Conservation (phyloP, 1,140 invertebrate species). For the Protaetia brevitarsis region DNA sequence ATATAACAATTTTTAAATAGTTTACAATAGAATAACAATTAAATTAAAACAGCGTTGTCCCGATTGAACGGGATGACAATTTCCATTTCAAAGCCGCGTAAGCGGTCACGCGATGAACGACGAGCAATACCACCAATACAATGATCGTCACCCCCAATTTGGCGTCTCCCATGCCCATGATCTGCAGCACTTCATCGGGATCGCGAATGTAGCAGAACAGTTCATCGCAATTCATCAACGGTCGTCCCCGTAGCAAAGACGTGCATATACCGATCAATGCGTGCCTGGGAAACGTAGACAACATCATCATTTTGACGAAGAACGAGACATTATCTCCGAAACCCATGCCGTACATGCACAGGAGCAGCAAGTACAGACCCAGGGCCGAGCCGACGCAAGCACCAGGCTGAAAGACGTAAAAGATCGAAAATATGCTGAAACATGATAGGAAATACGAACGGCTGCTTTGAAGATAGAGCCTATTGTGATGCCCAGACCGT, state of each 20-base stretch:
- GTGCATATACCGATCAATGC: slow-evolving; percentile 55
- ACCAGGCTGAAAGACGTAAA: neutral
- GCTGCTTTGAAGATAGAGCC: neutral
- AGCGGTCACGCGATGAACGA: slow-evolving; percentile 34
- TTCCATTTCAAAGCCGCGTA: slow-evolving; percentile 33
- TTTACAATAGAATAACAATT: too few relatives aligned
- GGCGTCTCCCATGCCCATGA: slow-evolving; percentile 38
- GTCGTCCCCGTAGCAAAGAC: slow-evolving; percentile 54
- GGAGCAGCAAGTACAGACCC: neutral
- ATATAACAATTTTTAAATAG: too few relatives aligned
- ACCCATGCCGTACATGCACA: slow-evolving; percentile 47
- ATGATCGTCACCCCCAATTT: slow-evolving; percentile 28
- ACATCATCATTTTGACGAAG: slow-evolving; percentile 56
- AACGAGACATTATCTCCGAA: slow-evolving; percentile 48
- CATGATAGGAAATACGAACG: neutral
- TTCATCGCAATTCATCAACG: slow-evolving; percentile 47
- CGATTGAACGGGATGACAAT: too few relatives aligned
- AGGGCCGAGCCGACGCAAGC: neutral
- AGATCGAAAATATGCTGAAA: neutral
- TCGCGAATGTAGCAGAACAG: slow-evolving; percentile 57
- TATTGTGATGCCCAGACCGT: neutral
- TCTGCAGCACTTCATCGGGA: slow-evolving; percentile 27
- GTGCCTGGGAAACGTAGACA: slow-evolving; percentile 57
- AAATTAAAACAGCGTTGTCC: too few relatives aligned
- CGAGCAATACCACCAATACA: slow-evolving; percentile 28